Percentiles rank a stretch among this genome's conserved stretches.
These are phyloP conservation scores for Indicator maculatus DNA, from an alignment of 2,113 vertebrate species.

Conservation along the genomic window DNA sequence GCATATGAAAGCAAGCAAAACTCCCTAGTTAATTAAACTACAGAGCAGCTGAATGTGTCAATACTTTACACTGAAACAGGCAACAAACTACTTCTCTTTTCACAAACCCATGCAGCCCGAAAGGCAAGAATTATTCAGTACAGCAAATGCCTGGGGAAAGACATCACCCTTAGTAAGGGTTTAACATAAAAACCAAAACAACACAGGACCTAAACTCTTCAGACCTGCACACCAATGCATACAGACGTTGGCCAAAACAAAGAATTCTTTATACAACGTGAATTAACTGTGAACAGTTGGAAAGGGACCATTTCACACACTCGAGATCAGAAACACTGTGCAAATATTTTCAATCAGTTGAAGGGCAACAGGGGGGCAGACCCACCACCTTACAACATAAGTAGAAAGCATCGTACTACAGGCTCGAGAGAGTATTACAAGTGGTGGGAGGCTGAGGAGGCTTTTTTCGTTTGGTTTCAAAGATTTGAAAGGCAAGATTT, in stretches of 20 bases:
- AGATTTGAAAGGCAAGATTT: neutral
- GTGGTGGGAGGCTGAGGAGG: neutral
- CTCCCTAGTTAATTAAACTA: neutral
- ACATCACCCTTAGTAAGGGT: neutral
- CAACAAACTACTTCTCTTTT: neutral
- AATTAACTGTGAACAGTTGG: neutral
- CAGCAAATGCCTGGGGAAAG: neutral
- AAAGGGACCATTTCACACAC: neutral
- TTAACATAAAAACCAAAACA: neutral
- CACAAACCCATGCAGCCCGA: no score
- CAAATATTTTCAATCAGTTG: constrained; percentile 7
- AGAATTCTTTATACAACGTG: neutral
- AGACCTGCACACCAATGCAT: neutral
- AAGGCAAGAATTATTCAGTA: neutral
- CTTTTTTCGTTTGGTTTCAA: neutral
- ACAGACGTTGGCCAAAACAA: neutral
- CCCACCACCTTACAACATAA: neutral
- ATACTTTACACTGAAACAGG: neutral
- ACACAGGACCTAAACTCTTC: neutral
- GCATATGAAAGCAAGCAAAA: neutral
- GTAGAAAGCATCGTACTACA: neutral
- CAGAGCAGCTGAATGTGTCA: neutral
- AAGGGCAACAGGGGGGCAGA: neutral
- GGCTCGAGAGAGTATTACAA: neutral
- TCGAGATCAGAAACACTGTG: neutral